Evolutionary conservation across 2,888 invertebrate species (phyloP), one percentile per base, ranked within the genome.

Genomic region (Oscheius sp.): DNA sequence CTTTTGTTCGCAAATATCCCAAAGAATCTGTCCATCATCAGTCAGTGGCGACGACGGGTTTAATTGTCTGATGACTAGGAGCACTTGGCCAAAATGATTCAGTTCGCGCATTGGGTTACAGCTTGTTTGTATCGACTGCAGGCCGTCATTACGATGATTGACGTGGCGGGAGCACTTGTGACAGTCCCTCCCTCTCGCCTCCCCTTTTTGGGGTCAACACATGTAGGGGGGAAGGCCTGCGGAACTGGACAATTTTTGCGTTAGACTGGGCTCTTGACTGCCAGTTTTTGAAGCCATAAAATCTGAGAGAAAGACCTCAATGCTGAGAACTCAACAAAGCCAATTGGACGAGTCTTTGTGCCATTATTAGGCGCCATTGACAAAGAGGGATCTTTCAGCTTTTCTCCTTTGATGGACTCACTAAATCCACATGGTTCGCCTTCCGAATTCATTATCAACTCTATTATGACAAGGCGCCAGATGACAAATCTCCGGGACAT

Each of bases 391-490:
- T 3, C 20, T 48, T 84, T 39, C 76, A 85, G 85, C 71, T 85
- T 15, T 82, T 84, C 64, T 79, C 82, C 12, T 85, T 85, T 65
- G 85, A 85, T 53, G 83, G 84, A 17, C 70, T 85, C n/a, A 73
- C 78, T 8, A 73, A 82, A 5, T 71, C 68, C 15, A 85, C 83
- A 8, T 85, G 85, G 85, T 85, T 84, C 67, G 84, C 84, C 6
- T 80, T 85, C 53, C 74, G 85, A 8, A 83, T 85, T 20, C 79
- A 85, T 63, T 85, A 85, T 55, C 78, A 82, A n/a, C 73, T 85
- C 12, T 69, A 82, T 55, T 83, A 76, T 52, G 69, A 70, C 2
- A 68, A 57, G 5, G 45, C 29, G 1, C 20, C n/a, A 17, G 39
- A 68, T 3, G 72, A 71, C 23, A 70, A 69, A 15, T 31, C 66